A percentile compares a stretch with the other conserved stretches of the same genome.
Evolutionary conservation across 2,797 vertebrate species (phyloP).

Genomic region (Mormyrops attenuatus): DNA sequence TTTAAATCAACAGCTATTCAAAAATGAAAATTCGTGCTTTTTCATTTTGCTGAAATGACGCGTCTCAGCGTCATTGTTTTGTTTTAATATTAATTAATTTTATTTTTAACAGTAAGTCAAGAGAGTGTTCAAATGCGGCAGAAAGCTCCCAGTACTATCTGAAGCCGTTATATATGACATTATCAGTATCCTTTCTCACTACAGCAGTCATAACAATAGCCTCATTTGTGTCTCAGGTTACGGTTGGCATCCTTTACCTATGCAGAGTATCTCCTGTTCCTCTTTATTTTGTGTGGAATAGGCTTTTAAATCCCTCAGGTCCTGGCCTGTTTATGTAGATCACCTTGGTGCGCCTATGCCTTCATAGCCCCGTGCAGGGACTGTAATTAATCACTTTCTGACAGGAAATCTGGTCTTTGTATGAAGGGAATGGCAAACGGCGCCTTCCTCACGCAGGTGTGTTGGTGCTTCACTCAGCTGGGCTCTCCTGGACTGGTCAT

Average conservation of each 20-base stretch:
- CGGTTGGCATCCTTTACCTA: neutral
- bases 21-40: neutral
- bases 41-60: neutral
- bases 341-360: neutral
- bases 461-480: neutral
- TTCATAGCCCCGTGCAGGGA: neutral
- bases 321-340: conserved; percentile 10
- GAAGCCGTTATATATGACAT: neutral
- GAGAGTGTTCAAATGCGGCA: neutral
- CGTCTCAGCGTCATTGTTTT: neutral
- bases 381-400: conserved; percentile 15
- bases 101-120: neutral
- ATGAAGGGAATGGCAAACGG: neutral
- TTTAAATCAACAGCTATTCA: neutral
- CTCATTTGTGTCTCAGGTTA: neutral
- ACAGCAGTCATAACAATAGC: neutral
- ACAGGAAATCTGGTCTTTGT: neutral
- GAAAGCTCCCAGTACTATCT: neutral
- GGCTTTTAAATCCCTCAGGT: neutral
- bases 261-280: neutral
- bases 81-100: neutral
- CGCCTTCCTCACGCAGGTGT: neutral
- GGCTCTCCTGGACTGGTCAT: neutral
- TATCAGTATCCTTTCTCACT: neutral
- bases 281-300: neutral